A percentile compares a stretch with the other conserved stretches of the same genome.
phyloP scores from a whole-genome alignment of 2,797 vertebrate species.

The Sus cebifrons region DNA sequence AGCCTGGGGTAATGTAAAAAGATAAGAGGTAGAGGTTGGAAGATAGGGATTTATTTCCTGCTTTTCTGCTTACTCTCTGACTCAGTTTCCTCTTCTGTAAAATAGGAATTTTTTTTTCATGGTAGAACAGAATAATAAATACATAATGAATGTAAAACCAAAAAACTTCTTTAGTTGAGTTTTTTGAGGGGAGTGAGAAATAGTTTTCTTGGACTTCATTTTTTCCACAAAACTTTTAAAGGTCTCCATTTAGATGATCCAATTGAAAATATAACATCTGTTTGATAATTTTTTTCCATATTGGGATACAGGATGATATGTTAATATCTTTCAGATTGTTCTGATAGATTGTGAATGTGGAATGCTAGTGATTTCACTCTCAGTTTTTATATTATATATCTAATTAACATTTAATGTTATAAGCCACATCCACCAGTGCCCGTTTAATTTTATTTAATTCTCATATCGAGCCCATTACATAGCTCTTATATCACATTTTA shows the following conservation, averaged over 20 bases:
- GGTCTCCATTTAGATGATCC: not conserved
- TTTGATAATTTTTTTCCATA: not conserved
- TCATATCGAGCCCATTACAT: not conserved
- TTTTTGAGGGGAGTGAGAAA: not conserved
- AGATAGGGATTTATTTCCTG: not conserved
- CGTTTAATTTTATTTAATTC: slow-evolving; percentile 16
- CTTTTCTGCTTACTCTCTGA: not conserved
- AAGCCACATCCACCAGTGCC: not conserved
- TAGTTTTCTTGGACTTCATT: slow-evolving; percentile 9
- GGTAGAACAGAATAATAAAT: not conserved
- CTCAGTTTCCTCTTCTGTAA: slow-evolving; percentile 18
- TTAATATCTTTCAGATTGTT: slow-evolving; percentile 33
- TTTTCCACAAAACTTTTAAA: slow-evolving; percentile 7
- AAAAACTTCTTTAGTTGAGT: not conserved
- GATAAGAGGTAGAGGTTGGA: not conserved
- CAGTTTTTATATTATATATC: not conserved
- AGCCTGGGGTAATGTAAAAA: not conserved
- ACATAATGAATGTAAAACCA: not conserved
- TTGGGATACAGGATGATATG: not conserved
- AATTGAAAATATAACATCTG: not conserved
- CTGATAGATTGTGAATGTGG: not conserved
- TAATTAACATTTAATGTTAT: not conserved
- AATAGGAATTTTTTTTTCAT: slow-evolving; percentile 28
- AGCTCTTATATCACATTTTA: not conserved
- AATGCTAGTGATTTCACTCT: not conserved